Evolutionary conservation across 2,113 vertebrate genomes (phyloP), one percentile per base, ranked within the genome.

Genomic region (Crotalus helleri): DNA sequence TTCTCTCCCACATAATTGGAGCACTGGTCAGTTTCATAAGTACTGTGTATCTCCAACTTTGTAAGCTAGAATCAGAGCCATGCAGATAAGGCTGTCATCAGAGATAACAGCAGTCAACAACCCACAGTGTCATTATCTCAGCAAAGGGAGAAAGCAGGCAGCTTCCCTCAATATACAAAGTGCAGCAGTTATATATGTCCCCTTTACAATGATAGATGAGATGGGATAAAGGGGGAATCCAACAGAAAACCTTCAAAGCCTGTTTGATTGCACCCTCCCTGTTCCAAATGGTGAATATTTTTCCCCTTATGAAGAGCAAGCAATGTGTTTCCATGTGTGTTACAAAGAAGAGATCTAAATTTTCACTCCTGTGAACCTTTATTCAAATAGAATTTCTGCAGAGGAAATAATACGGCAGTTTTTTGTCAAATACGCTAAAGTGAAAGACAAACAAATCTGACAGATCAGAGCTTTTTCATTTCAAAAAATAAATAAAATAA

Each of bases 51-150:
- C 95, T 96, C 93, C 11, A 10, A 94, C 95, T 97, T 94, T 0
- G 94, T 95, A 95, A 95, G 95, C 17, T 3, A 94, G 97, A 97
- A 97, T 97, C 97, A 96, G 96, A 97, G 96, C 96, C 97, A 96
- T 96, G 96, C 97, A 97, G 97, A 97, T 97, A 97, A 97, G 97
- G 96, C 95, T 97, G 96, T 97, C 97, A 97, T 96, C 95, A 94
- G 94, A 97, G 97, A 97, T 97, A 97, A 97, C 96, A 95, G 97
- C 96, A 97, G 97, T 97, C 97, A 97, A 97, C 97, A 97, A 95
- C 95, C 96, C 96, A 96, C 95, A 87, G 96, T 9, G 10, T 97
- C 97, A 97, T 97, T 97, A 96, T 97, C 96, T 96, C 95, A 94
- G 97, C 96, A 95, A 94, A 96, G 94, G 96, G 96, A 95, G 53